phyloP scores from a whole-genome alignment of 2,113 vertebrate species.

The Muntiacus muntjak region DNA sequence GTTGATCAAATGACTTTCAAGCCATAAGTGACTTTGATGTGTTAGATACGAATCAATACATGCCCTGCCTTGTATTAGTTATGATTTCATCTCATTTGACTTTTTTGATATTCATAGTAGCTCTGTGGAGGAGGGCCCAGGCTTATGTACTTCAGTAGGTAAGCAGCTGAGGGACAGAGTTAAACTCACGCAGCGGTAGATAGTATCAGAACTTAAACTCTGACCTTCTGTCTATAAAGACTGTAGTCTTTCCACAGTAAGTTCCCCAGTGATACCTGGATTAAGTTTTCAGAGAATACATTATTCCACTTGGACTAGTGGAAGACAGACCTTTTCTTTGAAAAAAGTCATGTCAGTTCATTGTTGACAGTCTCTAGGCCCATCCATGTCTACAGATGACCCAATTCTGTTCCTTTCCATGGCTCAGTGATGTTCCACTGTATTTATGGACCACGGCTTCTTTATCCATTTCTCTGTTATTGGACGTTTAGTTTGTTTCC shows the following conservation, averaged over 20 bases:
- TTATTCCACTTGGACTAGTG: background rate
- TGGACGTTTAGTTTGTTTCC: background rate
- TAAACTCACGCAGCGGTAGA: background rate
- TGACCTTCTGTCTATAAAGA: background rate
- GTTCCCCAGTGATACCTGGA: no score
- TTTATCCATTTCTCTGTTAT: background rate
- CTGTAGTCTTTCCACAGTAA: background rate
- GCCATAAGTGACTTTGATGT: background rate
- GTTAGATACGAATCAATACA: background rate
- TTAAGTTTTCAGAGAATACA: background rate
- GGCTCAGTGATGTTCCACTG: background rate
- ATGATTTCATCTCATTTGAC: background rate
- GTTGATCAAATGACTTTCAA: background rate
- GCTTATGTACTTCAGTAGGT: background rate
- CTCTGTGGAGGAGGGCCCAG: background rate
- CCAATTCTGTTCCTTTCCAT: background rate
- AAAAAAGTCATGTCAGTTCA: background rate
- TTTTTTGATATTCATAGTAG: background rate
- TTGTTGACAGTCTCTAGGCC: background rate
- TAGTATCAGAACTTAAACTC: background rate
- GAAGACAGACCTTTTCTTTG: background rate
- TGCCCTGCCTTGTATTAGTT: background rate
- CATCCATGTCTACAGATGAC: background rate
- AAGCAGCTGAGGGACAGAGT: background rate
- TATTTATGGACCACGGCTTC: background rate